Evolutionary conservation across 2,113 vertebrate genomes (phyloP).

Genomic region (Typhlomys cinereus): DNA sequence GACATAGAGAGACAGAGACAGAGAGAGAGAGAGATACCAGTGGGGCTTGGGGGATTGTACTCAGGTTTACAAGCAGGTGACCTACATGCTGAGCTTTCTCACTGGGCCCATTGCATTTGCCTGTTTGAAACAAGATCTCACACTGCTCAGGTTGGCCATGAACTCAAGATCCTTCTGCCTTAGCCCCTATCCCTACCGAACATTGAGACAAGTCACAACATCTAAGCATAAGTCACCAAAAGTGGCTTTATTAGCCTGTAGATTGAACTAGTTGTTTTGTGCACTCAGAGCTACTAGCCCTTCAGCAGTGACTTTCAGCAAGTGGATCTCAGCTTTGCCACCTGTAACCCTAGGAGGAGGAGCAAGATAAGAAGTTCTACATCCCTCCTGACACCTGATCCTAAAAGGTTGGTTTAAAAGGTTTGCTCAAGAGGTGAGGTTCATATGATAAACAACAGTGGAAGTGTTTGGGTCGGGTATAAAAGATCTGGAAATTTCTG

Average conservation of each 20-base stretch:
- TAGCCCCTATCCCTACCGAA: background rate
- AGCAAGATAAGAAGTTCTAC: constrained; percentile 35
- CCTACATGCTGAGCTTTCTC: too few species aligned
- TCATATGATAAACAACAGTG: constrained; percentile 47
- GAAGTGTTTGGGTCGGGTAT: constrained; percentile 49
- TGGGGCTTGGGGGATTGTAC: too few species aligned
- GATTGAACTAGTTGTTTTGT: background rate
- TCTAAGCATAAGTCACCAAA: background rate
- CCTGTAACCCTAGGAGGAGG: background rate
- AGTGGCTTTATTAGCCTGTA: background rate
- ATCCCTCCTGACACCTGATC: background rate
- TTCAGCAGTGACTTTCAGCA: background rate
- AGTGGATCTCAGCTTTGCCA: constrained; percentile 40
- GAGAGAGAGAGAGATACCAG: too few species aligned
- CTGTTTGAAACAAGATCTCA: background rate
- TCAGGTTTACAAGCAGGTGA: too few species aligned
- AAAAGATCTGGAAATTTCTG: constrained; percentile 49
- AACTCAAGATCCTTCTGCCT: background rate
- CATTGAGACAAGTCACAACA: too few species aligned
- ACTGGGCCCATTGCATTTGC: too few species aligned
- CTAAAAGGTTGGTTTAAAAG: background rate
- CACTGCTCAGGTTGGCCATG: background rate
- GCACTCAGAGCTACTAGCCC: background rate
- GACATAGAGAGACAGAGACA: too few species aligned
- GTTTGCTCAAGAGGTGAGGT: constrained; percentile 74